phyloP scores from a whole-genome alignment of 2,113 vertebrate species.

The Lagopus muta region DNA sequence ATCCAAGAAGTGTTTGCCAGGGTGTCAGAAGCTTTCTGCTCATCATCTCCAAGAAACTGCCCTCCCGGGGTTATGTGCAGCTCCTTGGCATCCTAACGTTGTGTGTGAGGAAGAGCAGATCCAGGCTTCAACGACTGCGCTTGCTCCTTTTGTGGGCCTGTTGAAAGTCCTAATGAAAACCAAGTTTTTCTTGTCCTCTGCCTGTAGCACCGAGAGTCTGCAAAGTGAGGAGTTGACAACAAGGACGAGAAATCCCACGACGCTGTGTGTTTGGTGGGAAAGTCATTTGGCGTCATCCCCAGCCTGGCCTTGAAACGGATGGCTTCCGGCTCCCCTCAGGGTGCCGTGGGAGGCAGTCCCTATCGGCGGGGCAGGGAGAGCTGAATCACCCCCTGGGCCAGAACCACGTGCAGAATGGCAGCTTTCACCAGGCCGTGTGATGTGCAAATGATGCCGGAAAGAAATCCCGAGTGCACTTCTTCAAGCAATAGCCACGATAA shows the following conservation, averaged over 20 bases:
- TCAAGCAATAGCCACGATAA: neutral
- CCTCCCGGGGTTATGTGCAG: neutral
- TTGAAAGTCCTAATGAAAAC: conserved; percentile 48
- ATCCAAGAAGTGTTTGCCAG: neutral
- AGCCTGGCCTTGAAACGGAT: neutral
- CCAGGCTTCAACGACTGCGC: neutral
- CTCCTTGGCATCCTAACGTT: conserved; percentile 9
- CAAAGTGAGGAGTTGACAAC: conserved; percentile 29
- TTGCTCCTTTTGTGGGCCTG: neutral
- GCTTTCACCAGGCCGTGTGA: neutral
- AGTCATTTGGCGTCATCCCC: neutral
- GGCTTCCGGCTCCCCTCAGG: conserved; percentile 16
- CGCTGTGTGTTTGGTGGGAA: neutral
- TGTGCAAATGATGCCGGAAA: neutral
- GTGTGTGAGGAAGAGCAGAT: conserved; percentile 44
- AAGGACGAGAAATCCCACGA: neutral
- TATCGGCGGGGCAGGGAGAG: neutral
- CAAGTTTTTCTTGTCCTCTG: conserved; percentile 7
- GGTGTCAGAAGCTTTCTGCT: conserved; percentile 34
- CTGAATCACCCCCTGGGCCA: conserved; percentile 39
- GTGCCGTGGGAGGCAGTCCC: neutral
- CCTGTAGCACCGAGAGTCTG: neutral
- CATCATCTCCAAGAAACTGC: conserved; percentile 5
- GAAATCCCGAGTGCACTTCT: neutral
- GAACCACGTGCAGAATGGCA: neutral